phyloP scores from a whole-genome alignment of 2,888 invertebrate species.

The Tachina fera region DNA sequence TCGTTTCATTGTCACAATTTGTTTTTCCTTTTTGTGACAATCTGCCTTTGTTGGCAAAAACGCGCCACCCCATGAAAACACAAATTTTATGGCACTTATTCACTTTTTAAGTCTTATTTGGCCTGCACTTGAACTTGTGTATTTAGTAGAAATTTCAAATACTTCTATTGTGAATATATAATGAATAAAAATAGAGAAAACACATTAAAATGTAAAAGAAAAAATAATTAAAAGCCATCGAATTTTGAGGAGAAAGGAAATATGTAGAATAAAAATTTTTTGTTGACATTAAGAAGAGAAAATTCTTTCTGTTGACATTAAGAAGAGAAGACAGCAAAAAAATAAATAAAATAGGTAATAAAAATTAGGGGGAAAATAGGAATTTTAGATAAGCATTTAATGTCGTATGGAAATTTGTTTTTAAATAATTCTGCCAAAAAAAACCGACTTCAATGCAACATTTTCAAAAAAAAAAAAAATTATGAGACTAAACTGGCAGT shows the following conservation, averaged over 20 bases:
- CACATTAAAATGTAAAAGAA: conserved; percentile 3
- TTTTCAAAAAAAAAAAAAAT: too few species aligned
- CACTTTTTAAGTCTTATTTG: conserved; percentile 49
- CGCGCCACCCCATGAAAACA: conserved; percentile 4
- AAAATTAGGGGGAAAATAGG: not conserved
- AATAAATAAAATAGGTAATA: not conserved
- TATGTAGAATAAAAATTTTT: conserved; percentile 39
- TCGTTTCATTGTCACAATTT: conserved; percentile 45
- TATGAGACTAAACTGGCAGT: too few species aligned
- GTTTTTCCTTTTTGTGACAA: conserved; percentile 2
- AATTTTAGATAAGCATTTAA: too few species aligned
- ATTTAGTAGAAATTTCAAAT: conserved; percentile 46
- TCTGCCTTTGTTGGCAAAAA: conserved; percentile 27
- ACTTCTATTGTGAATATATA: conserved; percentile 9
- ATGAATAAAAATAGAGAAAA: conserved; percentile 38
- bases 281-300: conserved; percentile 21
- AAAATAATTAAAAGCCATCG: conserved; percentile 35
- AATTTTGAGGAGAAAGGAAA: conserved; percentile 14
- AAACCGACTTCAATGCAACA: too few species aligned
- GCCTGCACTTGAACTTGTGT: conserved; percentile 67
- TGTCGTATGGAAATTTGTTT: not conserved
- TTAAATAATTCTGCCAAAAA: too few species aligned
- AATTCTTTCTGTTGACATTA: conserved; percentile 52
- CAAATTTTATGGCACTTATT: not conserved
- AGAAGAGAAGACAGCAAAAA: not conserved